Base-by-base conservation (phyloP, 2,113 vertebrate species). In the Sitta europaea region DNA sequence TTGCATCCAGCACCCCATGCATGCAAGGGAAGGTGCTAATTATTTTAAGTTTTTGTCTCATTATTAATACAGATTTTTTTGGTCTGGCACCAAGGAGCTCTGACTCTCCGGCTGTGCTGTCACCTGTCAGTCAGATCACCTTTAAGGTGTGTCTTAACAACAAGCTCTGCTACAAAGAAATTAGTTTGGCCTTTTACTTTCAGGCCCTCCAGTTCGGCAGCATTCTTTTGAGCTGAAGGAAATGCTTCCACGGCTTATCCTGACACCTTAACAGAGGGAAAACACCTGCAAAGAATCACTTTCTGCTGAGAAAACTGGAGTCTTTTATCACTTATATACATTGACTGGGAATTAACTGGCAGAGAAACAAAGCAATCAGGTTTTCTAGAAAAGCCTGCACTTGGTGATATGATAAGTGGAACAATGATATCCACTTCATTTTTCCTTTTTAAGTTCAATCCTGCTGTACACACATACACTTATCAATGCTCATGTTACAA, bases 141-240 rank as follows among this genome's bases (percentile, higher is more conserved):
- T 50, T 63, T 76, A 66, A 96, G 87, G 94, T 58, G 90, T 93
- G 78, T 66, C 75, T 71, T 47, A 79, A 86, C 86, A 84, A 78
- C 16, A 19, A 89, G 29, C 45, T 65, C 63, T 85, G 47, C 36
- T 75, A 68, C 20, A 40, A 70, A 73, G 43, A 82, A 48, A 68
- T 42, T 0, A 91, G 38, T 53, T 68, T 68, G 74, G 88, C 71
- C 58, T 82, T 73, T 86, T 51, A 47, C 8, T 0, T 70, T 72
- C 66, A 77, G 75, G 90, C 51, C n/a, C 85, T 94, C 94, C 79
- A 67, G 88, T 90, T 83, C 11, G 11, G 79, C 86, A 96, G 72
- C 90, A 95, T 86, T 95, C 93, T 97, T 95, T 86, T 71, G 29
- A 77, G 81, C 59, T 93, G 92, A 95, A 86, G 63, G 51, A 93